phyloP scores from a whole-genome alignment of 1,140 invertebrate species.

The Heliconius hewitsoni region DNA sequence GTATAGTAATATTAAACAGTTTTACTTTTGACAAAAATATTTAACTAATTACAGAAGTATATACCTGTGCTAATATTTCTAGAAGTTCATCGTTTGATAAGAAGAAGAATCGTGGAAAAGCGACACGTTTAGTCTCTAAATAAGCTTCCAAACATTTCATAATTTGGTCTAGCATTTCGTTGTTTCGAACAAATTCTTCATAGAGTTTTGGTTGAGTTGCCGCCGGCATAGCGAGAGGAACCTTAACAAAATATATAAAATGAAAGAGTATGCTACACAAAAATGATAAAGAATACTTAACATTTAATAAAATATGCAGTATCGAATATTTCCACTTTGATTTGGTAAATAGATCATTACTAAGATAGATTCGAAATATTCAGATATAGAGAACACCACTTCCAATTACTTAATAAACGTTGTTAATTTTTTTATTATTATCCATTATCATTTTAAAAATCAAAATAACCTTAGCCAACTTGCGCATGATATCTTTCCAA shows the following conservation, averaged over 20 bases:
- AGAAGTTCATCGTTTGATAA: slow-evolving; percentile 96
- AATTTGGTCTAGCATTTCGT: slow-evolving; percentile 89
- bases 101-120: slow-evolving; percentile 96
- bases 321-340: too few relatives aligned
- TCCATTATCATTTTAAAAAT: not conserved
- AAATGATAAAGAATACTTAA: too few relatives aligned
- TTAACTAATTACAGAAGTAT: not conserved
- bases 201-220: slow-evolving; percentile 85
- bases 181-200: slow-evolving; percentile 86
- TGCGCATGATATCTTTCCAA: slow-evolving; percentile 92
- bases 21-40: not conserved
- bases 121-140: slow-evolving; percentile 93
- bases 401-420: not conserved
- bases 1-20: too few relatives aligned
- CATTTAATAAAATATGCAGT: too few relatives aligned
- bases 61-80: slow-evolving; percentile 93
- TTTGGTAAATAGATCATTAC: too few relatives aligned
- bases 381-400: too few relatives aligned
- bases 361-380: too few relatives aligned
- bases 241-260: slow-evolving; percentile 65
- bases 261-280: not conserved
- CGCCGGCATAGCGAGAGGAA: slow-evolving; percentile 86
- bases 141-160: slow-evolving; percentile 91
- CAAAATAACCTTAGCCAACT: slow-evolving; percentile 83
- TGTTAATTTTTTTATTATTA: not conserved